phyloP scores from a whole-genome alignment of 2,888 invertebrate species.

The Trichopoda pennipes region DNA sequence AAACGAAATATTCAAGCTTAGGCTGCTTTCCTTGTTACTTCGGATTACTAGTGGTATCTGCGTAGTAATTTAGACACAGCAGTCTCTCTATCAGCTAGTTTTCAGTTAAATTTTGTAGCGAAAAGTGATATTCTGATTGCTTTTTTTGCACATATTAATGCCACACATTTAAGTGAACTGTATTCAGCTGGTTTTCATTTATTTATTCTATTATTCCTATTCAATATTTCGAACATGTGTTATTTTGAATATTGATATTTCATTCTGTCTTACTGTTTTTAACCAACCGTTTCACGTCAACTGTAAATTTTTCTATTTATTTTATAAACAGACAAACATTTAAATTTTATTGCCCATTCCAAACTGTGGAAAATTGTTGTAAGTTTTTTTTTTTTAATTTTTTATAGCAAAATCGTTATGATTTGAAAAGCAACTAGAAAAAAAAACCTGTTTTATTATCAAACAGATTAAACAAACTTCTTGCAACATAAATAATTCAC shows the following conservation, averaged over 20 bases:
- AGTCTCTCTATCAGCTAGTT: no score
- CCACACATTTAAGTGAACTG: no score
- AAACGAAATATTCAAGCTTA: no score
- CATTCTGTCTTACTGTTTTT: conserved; percentile 22
- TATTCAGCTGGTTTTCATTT: no score
- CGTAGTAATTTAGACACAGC: no score
- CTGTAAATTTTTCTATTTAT: conserved; percentile 31
- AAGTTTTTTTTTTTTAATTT: conserved; percentile 10
- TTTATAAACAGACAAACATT: conserved; percentile 6
- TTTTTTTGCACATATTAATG: no score
- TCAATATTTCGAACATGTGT: background rate
- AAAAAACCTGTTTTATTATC: conserved; percentile 47
- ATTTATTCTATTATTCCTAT: background rate
- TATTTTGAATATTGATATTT: conserved; percentile 3
- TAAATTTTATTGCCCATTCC: conserved; percentile 24
- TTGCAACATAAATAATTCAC: conserved; percentile 14
- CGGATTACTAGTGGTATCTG: no score
- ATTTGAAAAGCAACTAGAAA: conserved; percentile 32
- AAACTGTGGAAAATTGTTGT: conserved; percentile 45
- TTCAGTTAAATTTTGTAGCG: no score
- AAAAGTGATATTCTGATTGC: no score
- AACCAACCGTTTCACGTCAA: conserved; percentile 6
- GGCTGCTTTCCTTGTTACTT: no score
- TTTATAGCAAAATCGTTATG: conserved; percentile 36
- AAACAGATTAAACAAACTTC: conserved; percentile 40